Conservation (phyloP, 1,140 invertebrate species). For the Lasaia peninsularis region DNA sequence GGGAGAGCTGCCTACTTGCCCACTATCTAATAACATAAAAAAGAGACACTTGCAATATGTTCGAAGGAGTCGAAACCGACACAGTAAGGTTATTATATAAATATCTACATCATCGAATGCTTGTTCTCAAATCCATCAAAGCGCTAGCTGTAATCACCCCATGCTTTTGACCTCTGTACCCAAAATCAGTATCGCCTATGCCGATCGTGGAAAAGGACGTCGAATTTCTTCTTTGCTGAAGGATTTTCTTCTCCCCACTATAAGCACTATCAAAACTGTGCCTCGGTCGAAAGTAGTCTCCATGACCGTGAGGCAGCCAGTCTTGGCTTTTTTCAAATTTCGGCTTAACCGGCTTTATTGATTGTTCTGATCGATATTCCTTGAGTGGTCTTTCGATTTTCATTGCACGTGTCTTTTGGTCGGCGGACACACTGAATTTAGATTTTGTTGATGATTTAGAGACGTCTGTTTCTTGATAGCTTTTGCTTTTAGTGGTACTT, state of each 20-base stretch:
- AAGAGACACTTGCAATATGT: too few relatives aligned
- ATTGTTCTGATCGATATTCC: constrained; percentile 51
- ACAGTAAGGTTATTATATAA: too few relatives aligned
- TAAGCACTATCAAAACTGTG: constrained; percentile 26
- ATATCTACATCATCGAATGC: constrained; percentile 53
- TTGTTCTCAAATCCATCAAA: constrained; percentile 66
- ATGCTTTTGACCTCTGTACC: constrained; percentile 42
- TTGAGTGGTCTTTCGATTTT: constrained; percentile 45
- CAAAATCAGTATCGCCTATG: constrained; percentile 50
- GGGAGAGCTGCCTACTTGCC: too few relatives aligned
- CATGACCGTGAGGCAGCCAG: constrained; percentile 50
- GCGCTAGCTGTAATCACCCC: constrained; percentile 71
- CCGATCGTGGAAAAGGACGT: constrained; percentile 60
- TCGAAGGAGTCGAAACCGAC: too few relatives aligned
- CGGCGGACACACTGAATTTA: constrained; percentile 51
- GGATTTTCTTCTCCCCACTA: constrained; percentile 41
- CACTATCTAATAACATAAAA: too few relatives aligned
- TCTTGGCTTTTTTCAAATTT: constrained; percentile 42
- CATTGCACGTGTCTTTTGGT: constrained; percentile 47
- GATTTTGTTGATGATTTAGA: constrained; percentile 35
- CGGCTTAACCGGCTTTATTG: constrained; percentile 50
- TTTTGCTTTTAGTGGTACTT: constrained; percentile 48
- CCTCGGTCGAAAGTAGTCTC: constrained; percentile 44
- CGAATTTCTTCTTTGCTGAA: constrained; percentile 57
- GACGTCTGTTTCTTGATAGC: constrained; percentile 47